These are phyloP conservation scores for Aquatica leii DNA, from an alignment of 2,888 invertebrate genomes.

Conservation along the genomic window DNA sequence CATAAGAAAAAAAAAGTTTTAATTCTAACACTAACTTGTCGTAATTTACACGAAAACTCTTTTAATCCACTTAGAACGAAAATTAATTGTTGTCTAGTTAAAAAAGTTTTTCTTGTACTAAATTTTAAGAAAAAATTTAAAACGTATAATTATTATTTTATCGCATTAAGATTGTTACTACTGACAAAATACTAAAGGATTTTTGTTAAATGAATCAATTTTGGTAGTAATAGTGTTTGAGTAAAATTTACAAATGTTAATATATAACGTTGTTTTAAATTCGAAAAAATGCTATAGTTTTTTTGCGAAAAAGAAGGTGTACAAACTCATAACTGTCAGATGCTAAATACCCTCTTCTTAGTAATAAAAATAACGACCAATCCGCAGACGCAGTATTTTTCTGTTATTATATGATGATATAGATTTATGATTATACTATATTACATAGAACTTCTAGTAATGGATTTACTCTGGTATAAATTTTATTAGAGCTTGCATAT, in stretches of 20 bases:
- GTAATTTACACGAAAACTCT: too few relatives aligned
- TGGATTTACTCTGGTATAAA: background rate
- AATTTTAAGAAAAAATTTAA: too few relatives aligned
- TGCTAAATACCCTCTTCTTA: conserved; percentile 16
- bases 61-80: too few relatives aligned
- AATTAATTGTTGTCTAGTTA: too few relatives aligned
- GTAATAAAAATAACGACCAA: conserved; percentile 17
- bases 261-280: background rate
- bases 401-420: conserved; percentile 18
- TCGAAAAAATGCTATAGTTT: background rate
- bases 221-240: background rate
- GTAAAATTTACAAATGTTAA: conserved; percentile 1
- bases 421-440: conserved; percentile 20
- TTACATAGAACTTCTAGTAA: background rate
- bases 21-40: too few relatives aligned
- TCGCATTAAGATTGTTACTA: too few relatives aligned
- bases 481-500: background rate
- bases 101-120: too few relatives aligned
- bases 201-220: background rate
- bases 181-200: background rate
- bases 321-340: conserved; percentile 23
- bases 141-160: too few relatives aligned
- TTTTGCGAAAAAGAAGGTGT: conserved; percentile 9
- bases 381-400: conserved; percentile 20
- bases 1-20: too few relatives aligned